These are phyloP conservation scores for Campopleginae sp. DNA, from an alignment of 2,888 invertebrate species.

Conservation along the genomic window DNA sequence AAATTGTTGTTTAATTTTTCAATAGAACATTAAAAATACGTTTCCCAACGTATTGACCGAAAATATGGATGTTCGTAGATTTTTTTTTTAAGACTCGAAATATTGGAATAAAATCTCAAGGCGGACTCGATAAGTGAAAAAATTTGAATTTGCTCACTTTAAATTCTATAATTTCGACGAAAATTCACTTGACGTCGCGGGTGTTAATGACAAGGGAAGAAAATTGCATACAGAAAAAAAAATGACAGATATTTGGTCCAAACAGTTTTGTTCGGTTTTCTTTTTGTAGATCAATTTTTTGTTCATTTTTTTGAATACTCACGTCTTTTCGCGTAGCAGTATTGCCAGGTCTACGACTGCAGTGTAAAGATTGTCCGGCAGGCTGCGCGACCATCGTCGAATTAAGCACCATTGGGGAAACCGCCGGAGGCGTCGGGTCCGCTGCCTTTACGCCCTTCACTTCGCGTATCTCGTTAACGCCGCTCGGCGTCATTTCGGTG, in stretches of 20 bases:
- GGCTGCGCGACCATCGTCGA: conserved; percentile 76
- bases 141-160: neutral
- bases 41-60: neutral
- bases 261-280: neutral
- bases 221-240: neutral
- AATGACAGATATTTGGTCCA: too few species aligned
- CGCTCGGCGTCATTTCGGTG: conserved; percentile 73
- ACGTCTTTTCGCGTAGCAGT: conserved; percentile 73
- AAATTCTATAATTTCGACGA: neutral
- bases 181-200: neutral
- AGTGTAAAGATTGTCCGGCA: conserved; percentile 76
- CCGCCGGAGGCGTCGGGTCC: conserved; percentile 80
- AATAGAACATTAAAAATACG: neutral
- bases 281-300: neutral
- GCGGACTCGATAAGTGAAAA: neutral
- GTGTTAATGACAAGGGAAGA: neutral
- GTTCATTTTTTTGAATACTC: conserved; percentile 61
- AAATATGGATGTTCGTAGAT: neutral
- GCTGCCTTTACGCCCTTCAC: conserved; percentile 80
- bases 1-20: neutral
- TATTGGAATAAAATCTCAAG: neutral
- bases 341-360: conserved; percentile 73
- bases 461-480: conserved; percentile 70
- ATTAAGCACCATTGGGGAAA: conserved; percentile 72
- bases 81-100: neutral